phyloP scores from a whole-genome alignment of 2,888 invertebrate species.

The Phragmatobia fuliginosa region DNA sequence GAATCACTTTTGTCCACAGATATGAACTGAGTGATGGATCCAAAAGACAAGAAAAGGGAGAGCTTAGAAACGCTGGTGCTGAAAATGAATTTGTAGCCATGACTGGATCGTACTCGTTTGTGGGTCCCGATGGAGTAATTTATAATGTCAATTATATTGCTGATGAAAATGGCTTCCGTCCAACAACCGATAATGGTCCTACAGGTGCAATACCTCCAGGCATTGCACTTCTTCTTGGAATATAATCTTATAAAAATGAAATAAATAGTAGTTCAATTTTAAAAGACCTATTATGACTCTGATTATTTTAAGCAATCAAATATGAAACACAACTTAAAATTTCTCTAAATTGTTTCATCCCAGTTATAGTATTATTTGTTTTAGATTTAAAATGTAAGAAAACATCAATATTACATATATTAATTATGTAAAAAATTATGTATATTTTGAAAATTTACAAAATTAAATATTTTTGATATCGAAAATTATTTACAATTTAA shows the following conservation, averaged over 20 bases:
- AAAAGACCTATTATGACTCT: background rate
- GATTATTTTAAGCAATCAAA: background rate
- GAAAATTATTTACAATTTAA: too few species aligned
- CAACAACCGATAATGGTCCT: slow-evolving; percentile 72
- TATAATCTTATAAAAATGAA: slow-evolving; percentile 34
- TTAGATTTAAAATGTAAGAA: too few species aligned
- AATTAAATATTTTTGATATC: too few species aligned
- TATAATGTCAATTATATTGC: slow-evolving; percentile 84
- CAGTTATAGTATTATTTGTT: too few species aligned
- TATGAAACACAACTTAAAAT: background rate
- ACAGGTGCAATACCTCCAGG: slow-evolving; percentile 65
- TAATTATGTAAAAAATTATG: too few species aligned
- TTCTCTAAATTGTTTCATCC: background rate
- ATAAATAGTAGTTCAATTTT: slow-evolving; percentile 4
- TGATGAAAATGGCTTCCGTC: slow-evolving; percentile 87
- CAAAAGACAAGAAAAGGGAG: slow-evolving; percentile 79
- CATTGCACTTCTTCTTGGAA: slow-evolving; percentile 71
- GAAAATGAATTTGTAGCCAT: slow-evolving; percentile 84
- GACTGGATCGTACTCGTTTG: slow-evolving; percentile 82
- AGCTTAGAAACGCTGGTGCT: slow-evolving; percentile 80
- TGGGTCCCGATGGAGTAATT: slow-evolving; percentile 79
- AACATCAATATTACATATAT: too few species aligned
- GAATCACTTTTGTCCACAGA: slow-evolving; percentile 57
- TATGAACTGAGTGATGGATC: slow-evolving; percentile 85
- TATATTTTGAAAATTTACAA: too few species aligned